These are phyloP conservation scores for Poecilia velifera DNA, from an alignment of 2,797 vertebrate genomes.

Conservation along the genomic window DNA sequence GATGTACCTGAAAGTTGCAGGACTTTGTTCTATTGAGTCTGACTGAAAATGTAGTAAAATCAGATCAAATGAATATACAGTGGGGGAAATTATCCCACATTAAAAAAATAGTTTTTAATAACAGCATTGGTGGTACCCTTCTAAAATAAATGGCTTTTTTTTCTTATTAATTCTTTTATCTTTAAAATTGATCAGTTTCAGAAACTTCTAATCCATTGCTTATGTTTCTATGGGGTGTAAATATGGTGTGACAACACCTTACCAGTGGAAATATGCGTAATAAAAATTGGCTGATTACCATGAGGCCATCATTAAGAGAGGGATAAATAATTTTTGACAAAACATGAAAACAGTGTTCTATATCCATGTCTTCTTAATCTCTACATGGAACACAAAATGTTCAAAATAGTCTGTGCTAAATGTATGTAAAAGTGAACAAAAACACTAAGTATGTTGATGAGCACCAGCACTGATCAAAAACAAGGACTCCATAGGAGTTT, in stretches of 20 bases:
- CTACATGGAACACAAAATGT: background rate
- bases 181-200: background rate
- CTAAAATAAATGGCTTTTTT: background rate
- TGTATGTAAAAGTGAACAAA: background rate
- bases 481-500: background rate
- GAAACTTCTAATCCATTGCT: background rate
- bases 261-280: too few relatives aligned
- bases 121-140: background rate
- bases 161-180: background rate
- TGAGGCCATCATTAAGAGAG: background rate
- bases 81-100: background rate
- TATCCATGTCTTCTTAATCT: background rate
- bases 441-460: background rate
- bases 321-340: background rate
- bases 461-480: background rate
- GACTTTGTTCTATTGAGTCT: background rate
- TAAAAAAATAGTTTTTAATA: background rate
- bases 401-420: background rate
- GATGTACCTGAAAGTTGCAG: too few relatives aligned
- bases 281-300: too few relatives aligned
- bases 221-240: background rate
- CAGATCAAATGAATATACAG: background rate
- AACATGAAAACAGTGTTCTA: background rate
- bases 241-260: too few relatives aligned
- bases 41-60: background rate